These are phyloP conservation scores for Solen grandis DNA, from an alignment of 1,140 invertebrate genomes.

Conservation along the genomic window DNA sequence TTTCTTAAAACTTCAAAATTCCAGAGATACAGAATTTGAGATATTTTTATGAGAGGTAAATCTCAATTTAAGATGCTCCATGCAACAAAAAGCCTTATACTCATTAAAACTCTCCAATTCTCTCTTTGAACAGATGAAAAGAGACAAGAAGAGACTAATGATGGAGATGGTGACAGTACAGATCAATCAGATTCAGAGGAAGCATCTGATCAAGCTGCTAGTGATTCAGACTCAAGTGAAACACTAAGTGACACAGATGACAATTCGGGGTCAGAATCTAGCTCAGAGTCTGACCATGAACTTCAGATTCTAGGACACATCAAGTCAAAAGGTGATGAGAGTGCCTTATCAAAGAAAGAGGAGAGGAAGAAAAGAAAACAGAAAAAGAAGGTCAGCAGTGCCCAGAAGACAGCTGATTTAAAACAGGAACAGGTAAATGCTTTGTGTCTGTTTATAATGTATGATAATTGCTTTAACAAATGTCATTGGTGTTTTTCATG, in stretches of 20 bases:
- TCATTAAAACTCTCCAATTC: too few relatives aligned
- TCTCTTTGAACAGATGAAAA: too few relatives aligned
- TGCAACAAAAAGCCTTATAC: too few relatives aligned
- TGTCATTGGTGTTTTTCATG: too few relatives aligned
- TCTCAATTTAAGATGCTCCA: too few relatives aligned
- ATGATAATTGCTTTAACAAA: too few relatives aligned
- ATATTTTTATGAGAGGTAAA: too few relatives aligned
- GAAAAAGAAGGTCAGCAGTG: slow-evolving; percentile 37
- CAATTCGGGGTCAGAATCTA: slow-evolving; percentile 40
- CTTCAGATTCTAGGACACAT: slow-evolving; percentile 50
- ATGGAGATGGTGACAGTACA: not conserved
- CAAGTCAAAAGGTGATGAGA: slow-evolving; percentile 69
- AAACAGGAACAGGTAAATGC: slow-evolving; percentile 59
- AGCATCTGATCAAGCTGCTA: slow-evolving; percentile 13
- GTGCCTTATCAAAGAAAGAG: slow-evolving; percentile 27
- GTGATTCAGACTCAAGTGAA: not conserved
- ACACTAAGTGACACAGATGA: slow-evolving; percentile 55
- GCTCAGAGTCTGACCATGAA: slow-evolving; percentile 60
- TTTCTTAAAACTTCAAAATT: too few relatives aligned
- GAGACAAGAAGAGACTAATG: too few relatives aligned
- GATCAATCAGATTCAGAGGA: slow-evolving; percentile 20
- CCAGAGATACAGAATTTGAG: too few relatives aligned
- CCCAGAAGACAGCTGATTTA: slow-evolving; percentile 55
- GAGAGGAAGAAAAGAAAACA: slow-evolving; percentile 66
- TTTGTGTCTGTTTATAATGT: not conserved